phyloP scores from a whole-genome alignment of 2,888 invertebrate genomes.

The Lepidocyrtoides sp. region DNA sequence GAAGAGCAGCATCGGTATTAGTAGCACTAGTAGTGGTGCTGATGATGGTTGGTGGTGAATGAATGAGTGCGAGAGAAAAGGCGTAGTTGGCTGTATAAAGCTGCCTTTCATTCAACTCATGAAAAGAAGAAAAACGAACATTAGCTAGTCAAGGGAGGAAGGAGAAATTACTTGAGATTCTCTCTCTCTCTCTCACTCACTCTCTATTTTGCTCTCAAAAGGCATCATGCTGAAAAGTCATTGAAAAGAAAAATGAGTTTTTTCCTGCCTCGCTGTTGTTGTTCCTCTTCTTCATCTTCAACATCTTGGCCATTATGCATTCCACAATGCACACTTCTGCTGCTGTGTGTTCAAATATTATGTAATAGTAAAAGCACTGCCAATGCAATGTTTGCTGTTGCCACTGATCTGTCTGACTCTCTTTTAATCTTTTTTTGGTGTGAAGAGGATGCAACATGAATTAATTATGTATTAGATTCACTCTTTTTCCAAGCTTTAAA shows the following conservation, averaged over 20 bases:
- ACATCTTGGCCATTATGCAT: not conserved
- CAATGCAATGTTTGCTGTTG: no score
- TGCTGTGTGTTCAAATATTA: no score
- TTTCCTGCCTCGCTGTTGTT: conserved; percentile 50
- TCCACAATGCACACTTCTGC: not conserved
- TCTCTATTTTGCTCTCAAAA: conserved; percentile 29
- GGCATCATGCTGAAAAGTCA: conserved; percentile 74
- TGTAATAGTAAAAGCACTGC: no score
- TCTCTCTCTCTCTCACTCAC: conserved; percentile 34
- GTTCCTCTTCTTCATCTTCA: not conserved
- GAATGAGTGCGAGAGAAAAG: not conserved
- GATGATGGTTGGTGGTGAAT: conserved; percentile 18
- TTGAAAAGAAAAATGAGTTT: conserved; percentile 77
- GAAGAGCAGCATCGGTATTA: conserved; percentile 6
- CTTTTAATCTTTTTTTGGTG: conserved; percentile 7
- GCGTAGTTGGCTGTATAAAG: conserved; percentile 71
- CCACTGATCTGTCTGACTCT: not conserved
- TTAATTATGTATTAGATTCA: conserved; percentile 17
- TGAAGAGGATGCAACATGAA: not conserved
- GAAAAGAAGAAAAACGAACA: conserved; percentile 51
- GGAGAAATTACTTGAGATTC: conserved; percentile 74
- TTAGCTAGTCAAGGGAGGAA: conserved; percentile 72
- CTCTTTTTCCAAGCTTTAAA: not conserved
- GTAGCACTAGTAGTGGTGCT: not conserved
- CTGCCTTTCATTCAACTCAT: conserved; percentile 42